Evolutionary conservation across 2,888 invertebrate species (phyloP), one percentile per base, ranked within the genome.

Genomic region (Andrena trimmerana): DNA sequence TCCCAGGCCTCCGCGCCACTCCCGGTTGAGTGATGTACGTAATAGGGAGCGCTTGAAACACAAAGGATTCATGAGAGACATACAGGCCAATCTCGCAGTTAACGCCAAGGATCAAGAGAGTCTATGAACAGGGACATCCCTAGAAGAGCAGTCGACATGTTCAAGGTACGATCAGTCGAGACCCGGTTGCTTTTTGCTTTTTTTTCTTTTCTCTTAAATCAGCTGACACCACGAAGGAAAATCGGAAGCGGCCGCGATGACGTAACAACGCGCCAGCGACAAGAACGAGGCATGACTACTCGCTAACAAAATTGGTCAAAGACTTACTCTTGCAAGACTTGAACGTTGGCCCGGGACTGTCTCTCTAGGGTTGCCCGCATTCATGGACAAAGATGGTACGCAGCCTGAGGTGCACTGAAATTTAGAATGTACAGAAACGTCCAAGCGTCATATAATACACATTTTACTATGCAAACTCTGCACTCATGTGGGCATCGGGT

Each of bases 351-450:
- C 90, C 89, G 84, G 88, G 89, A 90, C 88, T 89, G 90, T 90
- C 87, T 90, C 89, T 91, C 89, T 90, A 89, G 90, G 90, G 88
- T 90, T 90, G 90, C 86, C 88, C 88, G 90, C 88, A 89, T 91
- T 92, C 91, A 92, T 92, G 90, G 92, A 90, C 90, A 92, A 90
- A 90, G 92, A 92, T 91, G 90, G 90, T 91, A 91, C 88, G 92
- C 89, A 89, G 89, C 91, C 89, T 90, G 91, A 88, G 87, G 88
- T 89, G 90, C 91, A 89, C 92, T 92, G 92, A 91, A 92, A 92
- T 90, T 90, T 92, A 92, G 90, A 92, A 91, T 88, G 90, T 88
- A 90, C 90, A 88, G 88, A 89, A 88, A 88, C 88, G 89, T 88
- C 88, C 88, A 88, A 88, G 90, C 88, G 88, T 88, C 86, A 84